Evolutionary conservation across 2,113 vertebrate genomes (phyloP), one percentile per base, ranked within the genome.

Genomic region (Chitala chitala): DNA sequence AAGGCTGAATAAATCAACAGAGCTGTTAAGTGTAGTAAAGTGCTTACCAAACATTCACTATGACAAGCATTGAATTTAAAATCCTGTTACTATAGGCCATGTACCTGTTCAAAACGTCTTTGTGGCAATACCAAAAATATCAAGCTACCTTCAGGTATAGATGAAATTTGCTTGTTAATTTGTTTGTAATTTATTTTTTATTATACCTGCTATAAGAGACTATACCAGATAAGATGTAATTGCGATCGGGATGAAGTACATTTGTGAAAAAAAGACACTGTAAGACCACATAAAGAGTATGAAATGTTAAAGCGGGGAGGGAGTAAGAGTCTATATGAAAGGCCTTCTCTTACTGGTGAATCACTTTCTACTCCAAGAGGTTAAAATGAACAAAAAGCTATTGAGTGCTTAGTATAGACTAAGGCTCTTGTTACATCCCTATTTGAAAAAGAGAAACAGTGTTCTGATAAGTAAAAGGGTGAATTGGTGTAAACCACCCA

Each of bases 361-460:
- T 29, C 74, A 31, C 33, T 26, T 24, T 31, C 40, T 77, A 58
- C 44, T 22, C 63, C 55, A 51, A 46, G 12, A 59, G 38, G 58
- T 55, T 55, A 68, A 75, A 24, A 72, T 74, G 76, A 81, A 81
- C 79, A 80, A 29, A 76, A 78, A 68, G 33, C 64, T 72, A 72
- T 77, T 78, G 80, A 81, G 51, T 69, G n/a, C 31, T 66, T 29
- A 22, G 38, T 15, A 38, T 8, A n/a, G 44, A 56, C 69, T 38
- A 73, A 42, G 26, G 79, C 74, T 83, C 79, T 75, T 63, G 71
- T 83, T 83, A 78, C 78, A 66, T 5, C 24, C 76, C 71, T 26
- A 61, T 70, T 72, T 69, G 31, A 71, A 55, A 22, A 36, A 72
- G 61, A n/a, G 69, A 75, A 15, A 3, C 26, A 29, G 74, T 69